Evolutionary conservation across 2,888 invertebrate genomes (phyloP).

Genomic region (Hoplodrina blanda): DNA sequence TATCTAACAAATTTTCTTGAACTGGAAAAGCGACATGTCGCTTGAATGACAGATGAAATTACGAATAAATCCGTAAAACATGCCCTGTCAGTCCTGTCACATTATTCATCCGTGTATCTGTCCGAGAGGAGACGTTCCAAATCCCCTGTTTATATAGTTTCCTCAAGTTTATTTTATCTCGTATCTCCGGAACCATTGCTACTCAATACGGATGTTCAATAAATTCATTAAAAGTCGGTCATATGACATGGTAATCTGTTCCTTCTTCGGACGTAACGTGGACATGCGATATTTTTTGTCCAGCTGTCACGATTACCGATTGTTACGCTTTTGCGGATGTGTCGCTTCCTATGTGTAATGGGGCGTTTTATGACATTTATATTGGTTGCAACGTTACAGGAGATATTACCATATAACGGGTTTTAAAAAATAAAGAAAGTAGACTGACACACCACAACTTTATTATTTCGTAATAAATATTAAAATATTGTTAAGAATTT

Average conservation of each 20-base stretch:
- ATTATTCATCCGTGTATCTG: background rate
- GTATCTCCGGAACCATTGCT: constrained; percentile 13
- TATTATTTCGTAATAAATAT: too few species aligned
- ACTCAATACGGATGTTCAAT: constrained; percentile 37
- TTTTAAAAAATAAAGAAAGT: too few species aligned
- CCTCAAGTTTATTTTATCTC: background rate
- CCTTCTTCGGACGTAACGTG: constrained; percentile 35
- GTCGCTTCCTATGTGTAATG: constrained; percentile 28
- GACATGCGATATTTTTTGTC: constrained; percentile 50
- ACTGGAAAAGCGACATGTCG: background rate
- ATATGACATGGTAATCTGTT: constrained; percentile 27
- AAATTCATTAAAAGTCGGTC: constrained; percentile 44
- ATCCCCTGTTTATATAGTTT: background rate
- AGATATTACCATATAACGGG: background rate
- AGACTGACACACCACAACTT: too few species aligned
- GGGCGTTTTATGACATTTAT: constrained; percentile 4
- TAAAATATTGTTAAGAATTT: too few species aligned
- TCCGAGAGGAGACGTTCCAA: background rate
- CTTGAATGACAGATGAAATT: background rate
- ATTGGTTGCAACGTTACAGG: background rate
- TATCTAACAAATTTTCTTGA: background rate
- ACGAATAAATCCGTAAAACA: background rate
- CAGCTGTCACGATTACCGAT: constrained; percentile 44
- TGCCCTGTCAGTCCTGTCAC: background rate
- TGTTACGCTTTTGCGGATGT: constrained; percentile 37